Percentiles rank a stretch among this genome's conserved stretches.
phyloP scores from a whole-genome alignment of 2,888 invertebrate genomes.

The Papilio protenor region DNA sequence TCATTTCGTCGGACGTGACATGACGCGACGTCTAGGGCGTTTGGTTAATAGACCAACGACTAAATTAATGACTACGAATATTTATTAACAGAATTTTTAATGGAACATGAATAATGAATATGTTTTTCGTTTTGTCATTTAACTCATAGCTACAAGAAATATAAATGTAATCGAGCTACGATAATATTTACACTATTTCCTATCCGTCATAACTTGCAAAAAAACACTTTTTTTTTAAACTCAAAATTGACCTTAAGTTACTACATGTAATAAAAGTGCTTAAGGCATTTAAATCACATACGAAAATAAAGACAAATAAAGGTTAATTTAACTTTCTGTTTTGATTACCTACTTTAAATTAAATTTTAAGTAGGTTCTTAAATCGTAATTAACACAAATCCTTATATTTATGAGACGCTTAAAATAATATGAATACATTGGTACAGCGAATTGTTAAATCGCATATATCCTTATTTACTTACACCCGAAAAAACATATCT shows the following conservation, averaged over 20 bases:
- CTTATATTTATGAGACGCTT: not conserved
- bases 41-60: constrained; percentile 6
- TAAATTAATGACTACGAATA: constrained; percentile 6
- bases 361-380: not conserved
- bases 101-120: not conserved
- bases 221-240: too few relatives aligned
- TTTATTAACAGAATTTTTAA: not conserved
- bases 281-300: too few relatives aligned
- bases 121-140: not conserved
- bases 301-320: not conserved
- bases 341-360: not conserved
- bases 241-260: too few relatives aligned
- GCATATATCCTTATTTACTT: constrained; percentile 4
- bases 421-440: not conserved
- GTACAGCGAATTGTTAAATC: not conserved
- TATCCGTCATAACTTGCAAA: too few relatives aligned
- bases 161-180: not conserved
- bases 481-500: not conserved
- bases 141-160: not conserved
- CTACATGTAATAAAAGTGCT: too few relatives aligned
- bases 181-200: too few relatives aligned
- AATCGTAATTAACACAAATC: not conserved
- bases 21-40: constrained; percentile 2
- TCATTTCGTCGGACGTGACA: constrained; percentile 31
- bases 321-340: not conserved